These are phyloP conservation scores for Tachyglossus aculeatus DNA, from an alignment of 2,797 vertebrate genomes.

Conservation along the genomic window DNA sequence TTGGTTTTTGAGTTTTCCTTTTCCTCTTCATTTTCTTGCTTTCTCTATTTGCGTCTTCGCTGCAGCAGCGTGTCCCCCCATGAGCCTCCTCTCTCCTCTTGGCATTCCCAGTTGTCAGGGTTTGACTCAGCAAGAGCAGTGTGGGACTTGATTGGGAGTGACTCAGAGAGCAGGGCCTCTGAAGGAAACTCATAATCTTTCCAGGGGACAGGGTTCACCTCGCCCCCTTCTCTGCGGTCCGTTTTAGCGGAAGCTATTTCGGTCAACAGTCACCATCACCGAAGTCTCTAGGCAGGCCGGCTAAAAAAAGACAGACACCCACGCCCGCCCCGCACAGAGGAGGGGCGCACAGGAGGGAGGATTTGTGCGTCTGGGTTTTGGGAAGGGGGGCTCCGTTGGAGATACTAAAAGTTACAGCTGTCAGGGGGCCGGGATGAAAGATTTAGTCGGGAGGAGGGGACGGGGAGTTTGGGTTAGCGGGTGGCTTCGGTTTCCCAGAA, in stretches of 20 bases:
- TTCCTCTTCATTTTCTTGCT: neutral
- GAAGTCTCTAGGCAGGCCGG: neutral
- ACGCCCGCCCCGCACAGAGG: slow-evolving; percentile 13
- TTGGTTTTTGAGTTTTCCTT: slow-evolving; percentile 1
- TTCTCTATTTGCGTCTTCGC: slow-evolving; percentile 43
- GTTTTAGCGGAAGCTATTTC: slow-evolving; percentile 62
- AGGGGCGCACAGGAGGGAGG: slow-evolving; percentile 27
- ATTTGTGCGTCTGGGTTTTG: slow-evolving; percentile 32
- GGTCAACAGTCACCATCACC: slow-evolving; percentile 41
- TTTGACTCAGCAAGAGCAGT: slow-evolving; percentile 70
- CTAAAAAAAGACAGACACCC: slow-evolving; percentile 2
- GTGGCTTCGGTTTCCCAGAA: slow-evolving; percentile 62
- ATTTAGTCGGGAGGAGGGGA: slow-evolving; percentile 47
- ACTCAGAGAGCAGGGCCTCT: slow-evolving; percentile 55
- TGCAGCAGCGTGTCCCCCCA: slow-evolving; percentile 53
- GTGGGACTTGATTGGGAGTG: slow-evolving; percentile 64
- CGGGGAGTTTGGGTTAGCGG: slow-evolving; percentile 63
- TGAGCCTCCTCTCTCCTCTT: slow-evolving; percentile 58
- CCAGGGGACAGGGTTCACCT: slow-evolving; percentile 40
- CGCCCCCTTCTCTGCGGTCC: slow-evolving; percentile 55
- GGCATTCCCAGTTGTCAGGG: slow-evolving; percentile 51
- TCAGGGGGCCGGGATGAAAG: slow-evolving; percentile 59
- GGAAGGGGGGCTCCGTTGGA: slow-evolving; percentile 59
- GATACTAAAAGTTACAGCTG: slow-evolving; percentile 66
- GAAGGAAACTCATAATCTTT: slow-evolving; percentile 54